Evolutionary conservation across 2,797 vertebrate genomes (phyloP).

Genomic region (Rhinatrema bivittatum): DNA sequence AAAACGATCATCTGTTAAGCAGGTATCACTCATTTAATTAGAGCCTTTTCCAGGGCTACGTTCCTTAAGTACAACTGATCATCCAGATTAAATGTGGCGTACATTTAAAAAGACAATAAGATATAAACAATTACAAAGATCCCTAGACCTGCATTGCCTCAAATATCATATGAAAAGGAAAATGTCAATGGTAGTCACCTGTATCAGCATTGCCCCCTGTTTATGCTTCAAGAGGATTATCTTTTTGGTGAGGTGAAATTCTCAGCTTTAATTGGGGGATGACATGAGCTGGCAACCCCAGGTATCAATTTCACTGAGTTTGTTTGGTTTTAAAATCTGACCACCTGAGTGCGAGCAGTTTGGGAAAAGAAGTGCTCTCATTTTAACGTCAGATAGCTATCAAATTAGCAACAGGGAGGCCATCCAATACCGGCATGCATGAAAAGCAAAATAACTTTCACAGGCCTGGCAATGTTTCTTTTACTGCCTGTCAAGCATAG

Average conservation of each 20-base stretch:
- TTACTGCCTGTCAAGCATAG: slow-evolving; percentile 53
- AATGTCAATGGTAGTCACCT: neutral
- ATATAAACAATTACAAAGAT: too few relatives aligned
- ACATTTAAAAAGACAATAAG: too few relatives aligned
- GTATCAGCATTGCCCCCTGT: neutral
- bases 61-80: too few relatives aligned
- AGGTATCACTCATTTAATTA: too few relatives aligned
- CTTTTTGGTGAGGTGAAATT: slow-evolving; percentile 6
- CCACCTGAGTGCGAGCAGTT: slow-evolving; percentile 44
- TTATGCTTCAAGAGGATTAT: slow-evolving; percentile 7
- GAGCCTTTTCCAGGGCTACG: too few relatives aligned
- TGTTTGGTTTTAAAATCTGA: slow-evolving; percentile 27
- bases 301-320: slow-evolving; percentile 30
- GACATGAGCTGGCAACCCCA: slow-evolving; percentile 6
- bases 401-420: slow-evolving; percentile 46
- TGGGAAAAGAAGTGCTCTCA: slow-evolving; percentile 33
- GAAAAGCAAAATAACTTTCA: slow-evolving; percentile 38
- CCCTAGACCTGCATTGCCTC: too few relatives aligned
- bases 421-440: slow-evolving; percentile 35
- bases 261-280: slow-evolving; percentile 5
- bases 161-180: too few relatives aligned
- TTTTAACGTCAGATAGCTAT: slow-evolving; percentile 53
- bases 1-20: too few relatives aligned
- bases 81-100: too few relatives aligned
- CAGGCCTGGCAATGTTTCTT: slow-evolving; percentile 37